Evolutionary conservation across 2,113 vertebrate genomes (phyloP).

Genomic region (Cettia cetti): DNA sequence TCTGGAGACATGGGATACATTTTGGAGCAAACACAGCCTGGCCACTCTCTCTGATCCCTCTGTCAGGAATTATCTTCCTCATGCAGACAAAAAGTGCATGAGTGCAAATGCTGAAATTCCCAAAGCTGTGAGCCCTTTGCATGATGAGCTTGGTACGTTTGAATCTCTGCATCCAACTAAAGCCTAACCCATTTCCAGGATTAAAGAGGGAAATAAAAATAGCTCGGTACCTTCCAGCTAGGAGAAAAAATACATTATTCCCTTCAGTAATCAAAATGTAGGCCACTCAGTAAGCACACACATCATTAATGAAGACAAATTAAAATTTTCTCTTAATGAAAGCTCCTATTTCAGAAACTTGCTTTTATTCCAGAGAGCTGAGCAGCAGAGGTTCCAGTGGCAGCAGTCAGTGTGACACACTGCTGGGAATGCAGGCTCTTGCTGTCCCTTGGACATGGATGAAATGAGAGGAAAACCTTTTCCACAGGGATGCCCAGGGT

Average conservation of each 20-base stretch:
- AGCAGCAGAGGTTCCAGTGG: background rate
- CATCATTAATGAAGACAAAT: background rate
- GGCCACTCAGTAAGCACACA: background rate
- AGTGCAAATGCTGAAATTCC: background rate
- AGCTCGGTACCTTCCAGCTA: background rate
- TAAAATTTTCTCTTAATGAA: background rate
- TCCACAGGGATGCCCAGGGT: background rate
- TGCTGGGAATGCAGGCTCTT: background rate
- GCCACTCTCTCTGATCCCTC: background rate
- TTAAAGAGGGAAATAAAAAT: conserved; percentile 52
- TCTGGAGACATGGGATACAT: rapidly evolving
- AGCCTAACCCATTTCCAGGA: background rate
- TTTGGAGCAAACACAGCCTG: background rate
- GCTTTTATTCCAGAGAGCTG: background rate
- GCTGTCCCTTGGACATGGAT: background rate
- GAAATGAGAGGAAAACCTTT: background rate
- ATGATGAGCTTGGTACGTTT: background rate
- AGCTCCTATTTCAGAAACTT: background rate
- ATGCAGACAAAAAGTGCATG: background rate
- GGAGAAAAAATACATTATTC: background rate
- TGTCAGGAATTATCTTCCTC: background rate
- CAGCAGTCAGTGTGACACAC: too few relatives aligned
- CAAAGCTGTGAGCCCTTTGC: background rate
- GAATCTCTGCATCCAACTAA: background rate
- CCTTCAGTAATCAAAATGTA: conserved; percentile 51